Base-by-base conservation (phyloP, 2,888 invertebrate genomes). In the Hypsopygia costalis region DNA sequence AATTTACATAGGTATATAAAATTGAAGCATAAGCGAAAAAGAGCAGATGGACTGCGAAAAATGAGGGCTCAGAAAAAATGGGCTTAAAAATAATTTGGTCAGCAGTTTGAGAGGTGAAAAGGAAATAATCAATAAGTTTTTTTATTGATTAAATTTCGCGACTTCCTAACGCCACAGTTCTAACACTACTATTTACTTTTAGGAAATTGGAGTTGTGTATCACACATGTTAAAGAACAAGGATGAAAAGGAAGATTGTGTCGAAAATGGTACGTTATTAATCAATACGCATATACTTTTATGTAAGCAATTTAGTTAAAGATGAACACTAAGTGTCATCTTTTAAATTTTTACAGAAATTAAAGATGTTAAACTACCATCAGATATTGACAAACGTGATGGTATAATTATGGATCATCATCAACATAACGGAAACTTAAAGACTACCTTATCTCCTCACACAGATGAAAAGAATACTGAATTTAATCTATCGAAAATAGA, bases 341-440 rank as follows among this genome's bases (percentile, higher is more conserved):
- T 55, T 61, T 49, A n/a, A n/a, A n/a, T 46, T 47, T 55, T 74
- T 70, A 29, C 68, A 81, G 82, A 76, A 62, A 54, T 64, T 37
- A 77, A 70, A 58, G 72, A 76, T 45, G 60, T 54, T 34, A 71
- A 70, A 53, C 44, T 58, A 47, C 36, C 62, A 38, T 47, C 55
- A 35, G 37, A 65, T 32, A 46, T 65, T 37, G 66, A 60, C 47
- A 81, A 68, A 62, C 64, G 46, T 49, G 80, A 81, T 16, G 4
- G 16, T 39, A 53, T 58, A 25, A 42, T 64, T 33, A 40, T 64
- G 39, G 89, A 87, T 29, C 83, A 78, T 43, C 83, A 85, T 48
- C 89, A 89, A 62, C 82, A 81, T 56, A 91, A 90, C 53, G 90
- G 90, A 33, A 90, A 82, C 62, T 69, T 88, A 49, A 85, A 85